Evolutionary conservation across 2,797 vertebrate genomes (phyloP).

Genomic region (Danio tinwini): DNA sequence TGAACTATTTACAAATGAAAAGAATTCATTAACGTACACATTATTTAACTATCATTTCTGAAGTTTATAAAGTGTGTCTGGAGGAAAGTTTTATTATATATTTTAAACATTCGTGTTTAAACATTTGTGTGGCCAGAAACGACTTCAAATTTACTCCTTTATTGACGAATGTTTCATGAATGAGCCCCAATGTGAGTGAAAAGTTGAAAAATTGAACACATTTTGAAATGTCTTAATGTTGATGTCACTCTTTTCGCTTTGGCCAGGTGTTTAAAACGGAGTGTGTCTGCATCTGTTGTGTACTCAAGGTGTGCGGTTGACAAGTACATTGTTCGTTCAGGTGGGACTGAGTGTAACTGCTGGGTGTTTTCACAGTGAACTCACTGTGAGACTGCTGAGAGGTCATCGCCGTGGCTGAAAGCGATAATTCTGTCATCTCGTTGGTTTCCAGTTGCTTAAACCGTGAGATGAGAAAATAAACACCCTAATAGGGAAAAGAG

Average conservation of each 20-base stretch:
- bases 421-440: neutral
- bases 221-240: neutral
- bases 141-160: too few species aligned
- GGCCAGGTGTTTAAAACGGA: constrained; percentile 10
- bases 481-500: neutral
- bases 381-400: neutral
- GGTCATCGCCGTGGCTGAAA: neutral
- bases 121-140: neutral
- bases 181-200: neutral
- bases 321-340: constrained; percentile 2
- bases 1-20: too few species aligned
- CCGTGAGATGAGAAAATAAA: neutral
- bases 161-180: too few species aligned
- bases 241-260: neutral
- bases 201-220: neutral
- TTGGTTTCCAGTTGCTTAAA: constrained; percentile 10
- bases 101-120: too few species aligned
- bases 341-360: neutral
- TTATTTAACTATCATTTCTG: too few species aligned
- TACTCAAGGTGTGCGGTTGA: constrained; percentile 26
- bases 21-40: too few species aligned
- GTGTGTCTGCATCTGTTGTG: constrained; percentile 11
- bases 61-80: too few species aligned
- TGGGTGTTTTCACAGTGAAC: neutral
- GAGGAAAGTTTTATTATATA: too few species aligned